Conservation (phyloP, 2,888 invertebrate species). For the Periphyllus acericola region DNA sequence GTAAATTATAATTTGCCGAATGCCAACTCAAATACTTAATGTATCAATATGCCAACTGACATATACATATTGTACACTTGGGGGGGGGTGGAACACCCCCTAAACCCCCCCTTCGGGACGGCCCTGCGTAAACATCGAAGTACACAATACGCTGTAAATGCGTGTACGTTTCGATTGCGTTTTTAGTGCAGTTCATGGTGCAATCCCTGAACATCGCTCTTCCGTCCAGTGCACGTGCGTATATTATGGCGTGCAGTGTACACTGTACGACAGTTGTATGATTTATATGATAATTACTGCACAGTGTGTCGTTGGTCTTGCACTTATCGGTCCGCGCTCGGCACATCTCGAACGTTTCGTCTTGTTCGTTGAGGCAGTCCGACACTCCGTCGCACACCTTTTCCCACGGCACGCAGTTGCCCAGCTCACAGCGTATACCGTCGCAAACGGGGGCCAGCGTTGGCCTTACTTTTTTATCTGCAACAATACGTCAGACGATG, state of each 20-base stretch:
- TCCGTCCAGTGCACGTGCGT: neutral
- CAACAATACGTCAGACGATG: neutral
- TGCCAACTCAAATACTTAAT: too few species aligned
- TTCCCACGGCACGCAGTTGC: conserved; percentile 73
- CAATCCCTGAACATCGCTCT: neutral
- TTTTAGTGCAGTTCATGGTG: too few species aligned
- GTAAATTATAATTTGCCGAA: too few species aligned
- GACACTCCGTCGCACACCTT: conserved; percentile 76
- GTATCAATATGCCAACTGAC: too few species aligned
- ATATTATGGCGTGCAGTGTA: too few species aligned
- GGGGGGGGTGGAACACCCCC: too few species aligned
- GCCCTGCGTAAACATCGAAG: too few species aligned
- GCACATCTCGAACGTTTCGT: conserved; percentile 69
- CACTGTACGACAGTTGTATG: too few species aligned
- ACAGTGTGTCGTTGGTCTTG: conserved; percentile 41
- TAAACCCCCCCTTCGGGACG: too few species aligned
- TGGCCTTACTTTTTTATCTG: conserved; percentile 10
- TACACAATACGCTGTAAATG: too few species aligned
- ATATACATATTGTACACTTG: too few species aligned
- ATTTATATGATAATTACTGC: conserved; percentile 39
- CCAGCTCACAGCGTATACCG: conserved; percentile 76
- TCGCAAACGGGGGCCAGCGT: conserved; percentile 69
- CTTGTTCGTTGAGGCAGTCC: conserved; percentile 77
- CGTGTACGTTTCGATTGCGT: too few species aligned
- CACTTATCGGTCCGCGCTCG: conserved; percentile 23